Conservation (phyloP, 35 echinoderm and acorn worm species). For the Acanthaster planci region DNA sequence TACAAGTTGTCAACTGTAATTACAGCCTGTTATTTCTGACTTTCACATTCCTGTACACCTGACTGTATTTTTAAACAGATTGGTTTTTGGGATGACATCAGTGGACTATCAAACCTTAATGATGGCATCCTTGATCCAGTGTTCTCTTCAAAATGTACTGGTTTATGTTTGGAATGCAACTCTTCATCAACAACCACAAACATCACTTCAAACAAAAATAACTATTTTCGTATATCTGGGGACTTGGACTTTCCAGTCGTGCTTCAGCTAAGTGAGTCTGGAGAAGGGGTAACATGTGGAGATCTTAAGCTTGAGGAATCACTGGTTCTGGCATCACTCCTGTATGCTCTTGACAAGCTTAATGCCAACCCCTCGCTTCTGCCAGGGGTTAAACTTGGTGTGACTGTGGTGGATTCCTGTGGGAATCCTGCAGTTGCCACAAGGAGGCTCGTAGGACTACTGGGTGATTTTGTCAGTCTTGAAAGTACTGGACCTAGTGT, state of each 20-base stretch:
- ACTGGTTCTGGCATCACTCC: slow-evolving; percentile 10
- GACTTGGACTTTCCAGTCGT: slow-evolving; percentile 54
- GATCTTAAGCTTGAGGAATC: slow-evolving; percentile 1
- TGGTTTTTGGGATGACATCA: slow-evolving; percentile 28
- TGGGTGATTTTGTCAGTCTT: slow-evolving; percentile 26
- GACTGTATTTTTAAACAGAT: background rate
- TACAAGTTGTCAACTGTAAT: no score
- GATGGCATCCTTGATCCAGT: slow-evolving; percentile 12
- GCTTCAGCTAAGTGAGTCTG: slow-evolving; percentile 42
- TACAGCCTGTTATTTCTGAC: no score
- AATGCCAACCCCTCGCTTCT: slow-evolving; percentile 39
- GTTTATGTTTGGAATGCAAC: slow-evolving; percentile 34
- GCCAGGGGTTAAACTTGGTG: slow-evolving; percentile 55
- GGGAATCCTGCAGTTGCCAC: slow-evolving; percentile 39
- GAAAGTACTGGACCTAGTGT: slow-evolving; percentile 50
- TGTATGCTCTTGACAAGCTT: slow-evolving; percentile 27
- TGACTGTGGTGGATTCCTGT: slow-evolving; percentile 76
- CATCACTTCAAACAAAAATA: background rate
- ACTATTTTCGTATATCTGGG: slow-evolving; percentile 48
- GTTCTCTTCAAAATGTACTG: slow-evolving; percentile 26
- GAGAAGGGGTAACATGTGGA: slow-evolving; percentile 48
- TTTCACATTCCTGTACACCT: background rate
- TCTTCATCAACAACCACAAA: background rate
- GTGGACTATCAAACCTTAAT: slow-evolving; percentile 23
- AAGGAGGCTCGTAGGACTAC: slow-evolving; percentile 31